Conservation (phyloP, 2,888 invertebrate species). For the Lucinisca nassula region DNA sequence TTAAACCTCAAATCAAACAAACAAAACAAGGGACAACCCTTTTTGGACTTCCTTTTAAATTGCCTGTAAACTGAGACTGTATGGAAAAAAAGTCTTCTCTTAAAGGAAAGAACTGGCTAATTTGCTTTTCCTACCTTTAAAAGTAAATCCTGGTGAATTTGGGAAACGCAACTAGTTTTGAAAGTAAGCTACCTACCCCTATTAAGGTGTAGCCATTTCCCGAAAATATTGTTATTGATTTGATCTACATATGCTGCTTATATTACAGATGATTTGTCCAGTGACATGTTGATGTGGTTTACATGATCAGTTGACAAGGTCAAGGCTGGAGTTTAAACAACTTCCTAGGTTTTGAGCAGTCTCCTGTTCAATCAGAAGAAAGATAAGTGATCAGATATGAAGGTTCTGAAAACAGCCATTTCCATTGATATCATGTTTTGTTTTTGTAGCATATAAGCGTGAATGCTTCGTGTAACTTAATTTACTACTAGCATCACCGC, state of each 20-base stretch:
- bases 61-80: not conserved
- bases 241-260: not conserved
- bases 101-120: not conserved
- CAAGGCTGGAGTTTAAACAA: not conserved
- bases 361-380: not conserved
- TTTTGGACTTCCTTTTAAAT: too few species aligned
- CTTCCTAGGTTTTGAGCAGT: not conserved
- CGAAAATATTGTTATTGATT: too few species aligned
- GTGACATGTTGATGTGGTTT: not conserved
- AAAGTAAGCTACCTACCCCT: not conserved
- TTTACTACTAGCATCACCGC: too few species aligned
- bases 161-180: not conserved
- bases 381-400: constrained; percentile 2
- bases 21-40: too few species aligned
- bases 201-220: too few species aligned
- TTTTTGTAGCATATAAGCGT: too few species aligned
- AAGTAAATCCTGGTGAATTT: not conserved
- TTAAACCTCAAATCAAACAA: too few species aligned
- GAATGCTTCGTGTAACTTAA: too few species aligned
- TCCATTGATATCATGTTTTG: not conserved
- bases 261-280: constrained; percentile 6
- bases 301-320: not conserved
- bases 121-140: not conserved
- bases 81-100: not conserved
- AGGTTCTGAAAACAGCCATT: not conserved